Evolutionary conservation across 1,140 invertebrate species (phyloP).

Genomic region (Metaphire vulgaris): DNA sequence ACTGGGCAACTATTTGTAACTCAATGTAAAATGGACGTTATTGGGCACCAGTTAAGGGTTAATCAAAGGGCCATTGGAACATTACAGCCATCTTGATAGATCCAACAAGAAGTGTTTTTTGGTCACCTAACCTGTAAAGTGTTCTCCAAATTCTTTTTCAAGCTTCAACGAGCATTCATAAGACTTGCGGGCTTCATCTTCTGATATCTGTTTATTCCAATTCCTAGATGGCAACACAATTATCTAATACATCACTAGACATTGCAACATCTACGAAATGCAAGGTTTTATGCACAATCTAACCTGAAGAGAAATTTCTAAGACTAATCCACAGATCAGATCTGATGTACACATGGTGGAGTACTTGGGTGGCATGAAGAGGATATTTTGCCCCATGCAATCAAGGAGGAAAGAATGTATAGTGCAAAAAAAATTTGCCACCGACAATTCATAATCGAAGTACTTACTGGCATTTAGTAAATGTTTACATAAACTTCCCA

Average conservation of each 20-base stretch:
- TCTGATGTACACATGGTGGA: background rate
- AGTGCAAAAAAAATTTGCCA: no score
- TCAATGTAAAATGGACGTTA: no score
- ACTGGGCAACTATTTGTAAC: no score
- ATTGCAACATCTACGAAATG: background rate
- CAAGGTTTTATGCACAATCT: background rate
- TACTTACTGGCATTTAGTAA: no score
- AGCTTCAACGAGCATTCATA: constrained; percentile 91
- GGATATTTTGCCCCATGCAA: background rate
- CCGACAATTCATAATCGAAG: no score
- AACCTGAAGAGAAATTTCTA: background rate
- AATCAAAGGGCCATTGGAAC: no score
- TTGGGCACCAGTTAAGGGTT: no score
- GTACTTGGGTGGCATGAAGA: background rate
- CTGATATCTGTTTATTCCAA: constrained; percentile 89
- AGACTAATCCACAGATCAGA: background rate
- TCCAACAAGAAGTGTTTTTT: no score
- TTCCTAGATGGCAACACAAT: background rate
- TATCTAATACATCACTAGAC: background rate
- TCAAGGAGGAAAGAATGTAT: no score
- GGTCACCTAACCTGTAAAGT: constrained; percentile 63
- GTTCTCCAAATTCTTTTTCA: constrained; percentile 97
- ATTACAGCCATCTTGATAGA: no score
- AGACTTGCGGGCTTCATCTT: constrained; percentile 95
- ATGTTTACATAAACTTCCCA: no score